These are phyloP conservation scores for Phataginus tricuspis DNA, from an alignment of 2,797 vertebrate genomes.

Conservation along the genomic window DNA sequence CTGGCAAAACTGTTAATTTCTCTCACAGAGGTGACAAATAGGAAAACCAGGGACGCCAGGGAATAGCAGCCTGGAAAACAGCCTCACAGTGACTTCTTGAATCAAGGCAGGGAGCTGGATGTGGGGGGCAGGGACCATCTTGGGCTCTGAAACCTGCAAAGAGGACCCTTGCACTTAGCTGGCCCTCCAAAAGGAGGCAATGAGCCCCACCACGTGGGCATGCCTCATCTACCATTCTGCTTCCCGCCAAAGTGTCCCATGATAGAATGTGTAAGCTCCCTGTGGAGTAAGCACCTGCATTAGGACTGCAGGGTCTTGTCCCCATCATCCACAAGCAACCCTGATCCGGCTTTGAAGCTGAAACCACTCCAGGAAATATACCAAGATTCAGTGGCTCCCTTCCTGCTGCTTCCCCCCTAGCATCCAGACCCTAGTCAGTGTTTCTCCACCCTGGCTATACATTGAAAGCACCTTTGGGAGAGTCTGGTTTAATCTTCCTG, in stretches of 20 bases:
- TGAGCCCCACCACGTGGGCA: neutral
- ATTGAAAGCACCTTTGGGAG: neutral
- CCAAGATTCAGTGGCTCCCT: neutral
- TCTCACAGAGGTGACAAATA: constrained; percentile 72
- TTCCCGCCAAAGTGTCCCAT: neutral
- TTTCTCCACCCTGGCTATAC: neutral
- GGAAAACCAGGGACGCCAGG: constrained; percentile 58
- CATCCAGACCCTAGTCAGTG: neutral
- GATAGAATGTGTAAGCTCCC: neutral
- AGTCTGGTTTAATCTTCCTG: neutral
- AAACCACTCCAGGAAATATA: neutral
- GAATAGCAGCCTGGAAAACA: constrained; percentile 56
- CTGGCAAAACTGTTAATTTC: constrained; percentile 77
- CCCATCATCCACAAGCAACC: neutral
- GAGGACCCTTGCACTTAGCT: neutral
- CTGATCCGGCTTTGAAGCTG: neutral
- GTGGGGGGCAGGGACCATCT: neutral
- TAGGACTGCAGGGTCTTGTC: neutral
- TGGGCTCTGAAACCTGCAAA: neutral
- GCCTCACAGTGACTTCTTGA: constrained; percentile 24
- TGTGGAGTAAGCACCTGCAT: neutral
- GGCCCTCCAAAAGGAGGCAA: neutral
- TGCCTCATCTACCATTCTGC: neutral
- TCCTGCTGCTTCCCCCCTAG: neutral
- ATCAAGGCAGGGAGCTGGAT: constrained; percentile 28